These are phyloP conservation scores for Drusus annulatus DNA, from an alignment of 1,140 invertebrate species.

Conservation along the genomic window DNA sequence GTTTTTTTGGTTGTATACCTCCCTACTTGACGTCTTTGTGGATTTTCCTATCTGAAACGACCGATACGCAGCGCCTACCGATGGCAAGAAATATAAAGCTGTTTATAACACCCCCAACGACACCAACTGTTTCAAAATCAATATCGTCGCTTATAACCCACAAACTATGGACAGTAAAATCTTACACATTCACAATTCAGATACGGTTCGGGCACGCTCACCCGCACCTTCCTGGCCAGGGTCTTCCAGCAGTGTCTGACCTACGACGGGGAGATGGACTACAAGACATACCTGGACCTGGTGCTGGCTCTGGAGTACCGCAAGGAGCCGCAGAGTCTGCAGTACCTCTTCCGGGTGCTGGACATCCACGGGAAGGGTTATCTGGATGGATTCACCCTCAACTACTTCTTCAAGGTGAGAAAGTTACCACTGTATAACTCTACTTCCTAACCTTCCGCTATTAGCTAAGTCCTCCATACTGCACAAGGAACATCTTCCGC, in stretches of 20 bases:
- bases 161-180: no score
- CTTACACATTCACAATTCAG: constrained; percentile 64
- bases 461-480: no score
- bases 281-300: constrained; percentile 97
- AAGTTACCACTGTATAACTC: not conserved
- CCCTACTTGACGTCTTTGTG: no score
- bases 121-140: no score
- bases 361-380: constrained; percentile 93
- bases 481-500: no score
- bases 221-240: constrained; percentile 90
- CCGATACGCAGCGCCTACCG: no score
- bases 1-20: no score
- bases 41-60: no score
- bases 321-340: constrained; percentile 90
- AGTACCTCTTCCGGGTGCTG: constrained; percentile 93
- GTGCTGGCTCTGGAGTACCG: constrained; percentile 94
- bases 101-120: no score
- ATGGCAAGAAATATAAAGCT: no score
- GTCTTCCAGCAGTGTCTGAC: constrained; percentile 97
- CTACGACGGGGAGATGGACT: constrained; percentile 98
- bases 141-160: no score
- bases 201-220: constrained; percentile 94
- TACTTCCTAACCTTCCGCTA: no score
- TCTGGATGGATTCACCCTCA: constrained; percentile 90
- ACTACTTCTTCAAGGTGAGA: constrained; percentile 91